Percentiles rank a stretch among this genome's conserved stretches.
Evolutionary conservation across 2,113 vertebrate genomes (phyloP).

Genomic region (Dermatemys mawii): DNA sequence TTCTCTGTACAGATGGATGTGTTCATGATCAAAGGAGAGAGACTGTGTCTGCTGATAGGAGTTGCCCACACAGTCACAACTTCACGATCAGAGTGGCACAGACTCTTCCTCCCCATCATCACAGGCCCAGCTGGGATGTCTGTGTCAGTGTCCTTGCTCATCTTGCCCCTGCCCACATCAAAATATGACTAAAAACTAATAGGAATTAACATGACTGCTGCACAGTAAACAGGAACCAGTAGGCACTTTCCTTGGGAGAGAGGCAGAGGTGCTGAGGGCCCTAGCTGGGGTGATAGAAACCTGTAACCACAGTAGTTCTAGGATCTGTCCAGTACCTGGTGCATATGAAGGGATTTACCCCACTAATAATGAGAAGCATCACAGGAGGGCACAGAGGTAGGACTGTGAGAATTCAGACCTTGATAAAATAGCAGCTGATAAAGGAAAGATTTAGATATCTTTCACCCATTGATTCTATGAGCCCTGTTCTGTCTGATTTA

Average conservation of each 20-base stretch:
- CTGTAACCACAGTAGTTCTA: no score
- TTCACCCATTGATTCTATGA: background rate
- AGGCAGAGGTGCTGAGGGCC: background rate
- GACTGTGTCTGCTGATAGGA: background rate
- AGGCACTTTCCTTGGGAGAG: background rate
- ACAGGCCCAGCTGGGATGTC: background rate
- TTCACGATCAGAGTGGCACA: background rate
- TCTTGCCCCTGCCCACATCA: background rate
- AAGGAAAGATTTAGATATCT: background rate
- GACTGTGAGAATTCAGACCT: background rate
- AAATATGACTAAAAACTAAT: background rate
- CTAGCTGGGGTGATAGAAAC: background rate
- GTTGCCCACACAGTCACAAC: background rate
- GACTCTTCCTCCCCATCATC: background rate
- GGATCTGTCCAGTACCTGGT: background rate
- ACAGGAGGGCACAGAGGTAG: background rate
- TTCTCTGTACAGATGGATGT: background rate
- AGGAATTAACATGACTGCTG: background rate
- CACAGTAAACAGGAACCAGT: background rate
- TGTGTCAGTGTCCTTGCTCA: background rate
- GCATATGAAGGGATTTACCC: background rate
- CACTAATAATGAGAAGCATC: background rate
- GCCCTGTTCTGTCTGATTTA: background rate
- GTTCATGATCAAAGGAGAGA: background rate
- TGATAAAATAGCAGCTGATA: background rate